Conservation (phyloP, 1,140 invertebrate genomes). For the Drosophila bocki region DNA sequence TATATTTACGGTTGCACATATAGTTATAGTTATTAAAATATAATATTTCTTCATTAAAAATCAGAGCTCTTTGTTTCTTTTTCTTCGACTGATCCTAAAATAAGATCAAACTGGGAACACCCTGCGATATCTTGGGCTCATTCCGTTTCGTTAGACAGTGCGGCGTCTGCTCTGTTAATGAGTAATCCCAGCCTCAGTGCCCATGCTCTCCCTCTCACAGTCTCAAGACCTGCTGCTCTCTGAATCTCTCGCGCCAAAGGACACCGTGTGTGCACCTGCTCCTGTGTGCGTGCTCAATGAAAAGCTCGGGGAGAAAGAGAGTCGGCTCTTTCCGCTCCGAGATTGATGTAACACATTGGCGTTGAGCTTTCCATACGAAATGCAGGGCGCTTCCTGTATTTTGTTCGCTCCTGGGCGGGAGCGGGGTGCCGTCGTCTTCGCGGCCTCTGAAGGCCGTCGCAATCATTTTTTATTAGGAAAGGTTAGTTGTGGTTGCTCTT, state of each 20-base stretch:
- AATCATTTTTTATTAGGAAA: conserved; percentile 79
- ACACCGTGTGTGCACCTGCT: conserved; percentile 50
- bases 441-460: conserved; percentile 69
- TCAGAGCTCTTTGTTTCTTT: neutral
- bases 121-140: conserved; percentile 8
- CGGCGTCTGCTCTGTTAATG: conserved; percentile 53
- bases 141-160: conserved; percentile 56
- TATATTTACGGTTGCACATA: neutral
- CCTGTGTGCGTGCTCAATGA: conserved; percentile 67
- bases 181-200: conserved; percentile 24
- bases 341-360: conserved; percentile 46
- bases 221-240: neutral
- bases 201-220: conserved; percentile 16
- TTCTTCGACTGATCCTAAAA: neutral
- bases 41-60: neutral
- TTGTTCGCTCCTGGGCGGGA: conserved; percentile 10
- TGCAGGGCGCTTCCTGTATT: conserved; percentile 49
- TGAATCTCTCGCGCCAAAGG: conserved; percentile 27
- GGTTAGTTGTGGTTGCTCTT: conserved; percentile 76
- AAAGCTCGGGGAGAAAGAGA: conserved; percentile 51
- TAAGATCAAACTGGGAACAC: conserved; percentile 3
- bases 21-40: neutral
- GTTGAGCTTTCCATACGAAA: conserved; percentile 54
- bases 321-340: conserved; percentile 28
- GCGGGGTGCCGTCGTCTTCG: conserved; percentile 22